Evolutionary conservation across 2,888 invertebrate genomes (phyloP).

Genomic region (Cephus runcator): DNA sequence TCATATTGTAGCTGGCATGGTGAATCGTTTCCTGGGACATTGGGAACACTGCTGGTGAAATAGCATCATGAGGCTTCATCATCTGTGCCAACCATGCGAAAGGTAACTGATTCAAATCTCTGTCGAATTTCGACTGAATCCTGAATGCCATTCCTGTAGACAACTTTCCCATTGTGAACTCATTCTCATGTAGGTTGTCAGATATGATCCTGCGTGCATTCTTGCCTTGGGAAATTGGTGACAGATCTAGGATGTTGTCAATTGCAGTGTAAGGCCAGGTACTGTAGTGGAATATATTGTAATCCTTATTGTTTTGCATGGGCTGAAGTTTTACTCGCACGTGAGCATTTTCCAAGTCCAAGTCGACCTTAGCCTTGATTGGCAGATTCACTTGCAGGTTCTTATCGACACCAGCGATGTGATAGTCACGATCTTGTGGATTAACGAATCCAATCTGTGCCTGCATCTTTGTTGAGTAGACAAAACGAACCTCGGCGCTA

Average conservation of each 20-base stretch:
- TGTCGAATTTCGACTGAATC: slow-evolving; percentile 68
- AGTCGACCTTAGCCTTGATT: slow-evolving; percentile 64
- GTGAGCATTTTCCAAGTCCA: slow-evolving; percentile 66
- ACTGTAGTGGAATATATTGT: slow-evolving; percentile 71
- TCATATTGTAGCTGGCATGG: slow-evolving; percentile 68
- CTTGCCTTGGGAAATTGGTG: slow-evolving; percentile 67
- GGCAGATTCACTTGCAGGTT: slow-evolving; percentile 72
- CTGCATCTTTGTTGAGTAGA: slow-evolving; percentile 70
- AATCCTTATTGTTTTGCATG: slow-evolving; percentile 66
- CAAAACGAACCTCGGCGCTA: slow-evolving; percentile 67
- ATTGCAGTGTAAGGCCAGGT: slow-evolving; percentile 74
- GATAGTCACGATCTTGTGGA: slow-evolving; percentile 70
- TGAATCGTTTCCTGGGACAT: slow-evolving; percentile 64
- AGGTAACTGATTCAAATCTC: slow-evolving; percentile 58
- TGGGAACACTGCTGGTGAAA: slow-evolving; percentile 45
- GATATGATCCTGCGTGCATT: slow-evolving; percentile 59
- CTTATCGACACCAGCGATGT: slow-evolving; percentile 72
- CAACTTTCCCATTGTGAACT: slow-evolving; percentile 66
- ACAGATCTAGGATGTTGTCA: slow-evolving; percentile 69
- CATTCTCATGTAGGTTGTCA: slow-evolving; percentile 45
- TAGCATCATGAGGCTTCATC: slow-evolving; percentile 34
- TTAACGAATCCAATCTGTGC: slow-evolving; percentile 75
- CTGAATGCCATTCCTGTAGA: slow-evolving; percentile 69
- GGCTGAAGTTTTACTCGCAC: slow-evolving; percentile 68
- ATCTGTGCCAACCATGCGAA: neutral